Percentiles rank a stretch among this genome's conserved stretches.
These are phyloP conservation scores for Amphiprion clarkii DNA, from an alignment of 2,797 vertebrate species.

Conservation along the genomic window DNA sequence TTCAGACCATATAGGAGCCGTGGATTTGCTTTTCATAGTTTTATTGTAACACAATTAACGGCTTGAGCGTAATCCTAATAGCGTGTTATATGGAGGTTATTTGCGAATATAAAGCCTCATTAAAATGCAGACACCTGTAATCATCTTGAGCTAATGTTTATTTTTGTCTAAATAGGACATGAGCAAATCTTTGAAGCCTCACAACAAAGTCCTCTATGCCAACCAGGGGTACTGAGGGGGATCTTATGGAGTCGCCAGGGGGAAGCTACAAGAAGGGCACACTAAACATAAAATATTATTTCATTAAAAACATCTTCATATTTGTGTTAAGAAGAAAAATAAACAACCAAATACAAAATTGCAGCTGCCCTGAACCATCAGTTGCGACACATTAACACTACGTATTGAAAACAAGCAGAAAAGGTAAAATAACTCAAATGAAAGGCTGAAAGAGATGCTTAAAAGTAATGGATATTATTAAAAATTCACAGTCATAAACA, in stretches of 20 bases:
- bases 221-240: background rate
- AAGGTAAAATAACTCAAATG: background rate
- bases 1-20: slow-evolving; percentile 20
- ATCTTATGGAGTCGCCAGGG: background rate
- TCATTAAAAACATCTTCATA: background rate
- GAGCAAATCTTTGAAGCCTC: slow-evolving; percentile 51
- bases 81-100: slow-evolving; percentile 33
- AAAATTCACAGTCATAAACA: background rate
- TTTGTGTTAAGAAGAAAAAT: background rate
- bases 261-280: background rate
- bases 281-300: no score
- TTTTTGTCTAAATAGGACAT: slow-evolving; percentile 46
- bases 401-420: background rate
- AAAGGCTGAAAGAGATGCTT: background rate
- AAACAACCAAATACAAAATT: background rate
- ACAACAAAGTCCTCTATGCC: slow-evolving; percentile 23
- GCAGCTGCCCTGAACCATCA: background rate
- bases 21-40: slow-evolving; percentile 33
- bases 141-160: slow-evolving; percentile 54
- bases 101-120: slow-evolving; percentile 47
- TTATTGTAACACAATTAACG: slow-evolving; percentile 40
- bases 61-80: slow-evolving; percentile 53
- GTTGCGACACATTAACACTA: background rate
- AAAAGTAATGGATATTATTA: background rate
- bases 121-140: slow-evolving; percentile 55